Percentiles rank a stretch among this genome's conserved stretches.
These are phyloP conservation scores for Belonocnema kinseyi DNA, from an alignment of 1,140 invertebrate species.

Conservation along the genomic window DNA sequence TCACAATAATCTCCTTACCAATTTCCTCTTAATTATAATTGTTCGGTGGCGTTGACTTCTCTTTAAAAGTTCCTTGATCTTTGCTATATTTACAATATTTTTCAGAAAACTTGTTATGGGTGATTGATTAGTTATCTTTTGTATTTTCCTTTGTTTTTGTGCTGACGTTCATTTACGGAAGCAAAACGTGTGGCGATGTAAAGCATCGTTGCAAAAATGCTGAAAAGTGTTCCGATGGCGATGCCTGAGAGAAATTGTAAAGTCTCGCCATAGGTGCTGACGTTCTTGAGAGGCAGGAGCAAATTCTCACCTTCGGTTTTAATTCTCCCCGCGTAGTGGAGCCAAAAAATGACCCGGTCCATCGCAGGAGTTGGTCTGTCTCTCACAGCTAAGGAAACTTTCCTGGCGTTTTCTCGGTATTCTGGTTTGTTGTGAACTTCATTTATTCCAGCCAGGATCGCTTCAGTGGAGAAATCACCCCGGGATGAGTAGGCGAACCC, in stretches of 20 bases:
- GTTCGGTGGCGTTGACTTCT: neutral
- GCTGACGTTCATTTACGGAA: conserved; percentile 45
- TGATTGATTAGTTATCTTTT: conserved; percentile 45
- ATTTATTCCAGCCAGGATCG: conserved; percentile 47
- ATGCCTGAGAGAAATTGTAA: conserved; percentile 64
- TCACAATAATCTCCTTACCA: conserved; percentile 3
- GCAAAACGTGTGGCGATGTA: conserved; percentile 48
- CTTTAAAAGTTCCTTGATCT: neutral
- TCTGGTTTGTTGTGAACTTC: conserved; percentile 56
- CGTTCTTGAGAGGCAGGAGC: conserved; percentile 44
- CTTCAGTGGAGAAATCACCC: conserved; percentile 48
- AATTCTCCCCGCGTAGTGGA: conserved; percentile 63
- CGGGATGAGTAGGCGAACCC: conserved; percentile 60
- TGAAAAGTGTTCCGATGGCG: conserved; percentile 61
- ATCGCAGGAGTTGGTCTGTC: conserved; percentile 67
- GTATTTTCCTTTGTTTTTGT: conserved; percentile 58
- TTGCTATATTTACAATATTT: neutral
- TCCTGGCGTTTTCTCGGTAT: conserved; percentile 65
- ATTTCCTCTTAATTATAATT: neutral
- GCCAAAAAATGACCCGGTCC: conserved; percentile 68
- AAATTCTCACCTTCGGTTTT: conserved; percentile 59
- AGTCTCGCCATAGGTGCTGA: conserved; percentile 62
- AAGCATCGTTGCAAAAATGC: conserved; percentile 49
- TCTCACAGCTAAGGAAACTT: conserved; percentile 65
- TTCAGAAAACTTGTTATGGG: neutral